Evolutionary conservation across 2,888 invertebrate species (phyloP), one percentile per base, ranked within the genome.

Genomic region (Polydrusus cervinus): DNA sequence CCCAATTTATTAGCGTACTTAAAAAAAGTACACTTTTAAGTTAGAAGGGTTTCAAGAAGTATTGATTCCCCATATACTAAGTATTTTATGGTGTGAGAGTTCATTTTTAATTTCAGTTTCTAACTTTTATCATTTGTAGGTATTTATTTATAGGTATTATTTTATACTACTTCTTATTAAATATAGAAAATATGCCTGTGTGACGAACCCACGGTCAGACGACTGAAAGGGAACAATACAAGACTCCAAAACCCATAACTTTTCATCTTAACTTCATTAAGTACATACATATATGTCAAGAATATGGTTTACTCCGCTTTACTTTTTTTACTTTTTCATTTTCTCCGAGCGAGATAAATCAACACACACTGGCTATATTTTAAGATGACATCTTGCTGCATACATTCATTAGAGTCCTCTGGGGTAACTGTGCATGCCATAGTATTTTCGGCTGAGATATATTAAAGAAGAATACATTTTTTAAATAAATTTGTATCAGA

Each of bases 381-480:
- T 43, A 40, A 55, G 53, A 40, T 67, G 55, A 55, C 67, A 67
- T 67, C 55, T 51, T 40, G 40, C 25, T 43, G 40, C 67, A 67
- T 53, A 67, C 51, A 67, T 67, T 34, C 51, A 67, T 67, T 34
- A 34, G 34, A 34, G 34, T 34, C 34, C 3, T 34, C 34, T 8
- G 34, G 7, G 3, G 34, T 34, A 34, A 34, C 7, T 34, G 34
- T 34, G 34, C 6, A 34, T 8, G 7, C 3, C 25, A 5, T 25
- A 5, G 25, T 25, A 25, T 25, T 25, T 25, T 25, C 25, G 25
- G 25, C 25, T 25, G 5, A 1, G 25, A 25, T 25, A 25, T 3
- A 25, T 25, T 25, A 25, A 25, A 25, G 25, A 25, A 25, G 5
- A 25, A 25, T 25, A 25, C 5, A 25, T 25, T 1, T 25, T 25